These are phyloP conservation scores for Steromphala cineraria DNA, from an alignment of 2,888 invertebrate genomes.

Conservation along the genomic window DNA sequence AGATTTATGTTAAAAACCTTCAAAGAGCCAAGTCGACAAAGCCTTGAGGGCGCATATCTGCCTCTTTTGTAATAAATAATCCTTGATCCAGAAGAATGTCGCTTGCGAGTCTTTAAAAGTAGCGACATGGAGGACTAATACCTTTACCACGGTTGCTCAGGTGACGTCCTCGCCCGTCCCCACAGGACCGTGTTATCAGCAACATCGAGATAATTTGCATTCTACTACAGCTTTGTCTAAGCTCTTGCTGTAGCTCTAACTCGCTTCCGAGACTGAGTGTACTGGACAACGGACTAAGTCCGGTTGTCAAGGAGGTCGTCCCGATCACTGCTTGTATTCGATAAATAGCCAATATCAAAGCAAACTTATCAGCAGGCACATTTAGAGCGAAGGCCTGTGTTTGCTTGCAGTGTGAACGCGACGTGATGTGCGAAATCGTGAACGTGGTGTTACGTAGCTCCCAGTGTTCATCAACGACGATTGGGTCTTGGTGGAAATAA, in stretches of 20 bases:
- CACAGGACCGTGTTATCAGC: not conserved
- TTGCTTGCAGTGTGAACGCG: not conserved
- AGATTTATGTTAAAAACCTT: constrained; percentile 14
- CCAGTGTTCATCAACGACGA: too few species aligned
- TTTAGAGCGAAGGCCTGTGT: not conserved
- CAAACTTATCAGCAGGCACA: not conserved
- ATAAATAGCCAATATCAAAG: not conserved
- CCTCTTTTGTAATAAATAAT: constrained; percentile 14
- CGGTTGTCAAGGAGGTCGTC: not conserved
- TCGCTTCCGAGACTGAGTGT: not conserved
- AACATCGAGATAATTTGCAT: constrained; percentile 4
- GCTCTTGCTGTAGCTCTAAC: not conserved
- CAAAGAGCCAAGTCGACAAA: not conserved
- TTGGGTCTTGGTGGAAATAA: too few species aligned
- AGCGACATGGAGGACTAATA: not conserved
- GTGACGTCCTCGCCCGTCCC: not conserved
- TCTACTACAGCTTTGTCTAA: constrained; percentile 8
- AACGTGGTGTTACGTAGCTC: too few species aligned
- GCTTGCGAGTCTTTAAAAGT: not conserved
- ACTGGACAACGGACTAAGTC: not conserved
- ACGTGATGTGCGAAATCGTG: not conserved
- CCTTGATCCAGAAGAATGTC: constrained; percentile 1
- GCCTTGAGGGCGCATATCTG: constrained; percentile 1
- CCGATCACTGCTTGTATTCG: not conserved
- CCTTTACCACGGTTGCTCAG: not conserved